A percentile compares a stretch with the other conserved stretches of the same genome.
These are phyloP conservation scores for Pantherophis vulpinus DNA, from an alignment of 2,797 vertebrate genomes.

Conservation along the genomic window DNA sequence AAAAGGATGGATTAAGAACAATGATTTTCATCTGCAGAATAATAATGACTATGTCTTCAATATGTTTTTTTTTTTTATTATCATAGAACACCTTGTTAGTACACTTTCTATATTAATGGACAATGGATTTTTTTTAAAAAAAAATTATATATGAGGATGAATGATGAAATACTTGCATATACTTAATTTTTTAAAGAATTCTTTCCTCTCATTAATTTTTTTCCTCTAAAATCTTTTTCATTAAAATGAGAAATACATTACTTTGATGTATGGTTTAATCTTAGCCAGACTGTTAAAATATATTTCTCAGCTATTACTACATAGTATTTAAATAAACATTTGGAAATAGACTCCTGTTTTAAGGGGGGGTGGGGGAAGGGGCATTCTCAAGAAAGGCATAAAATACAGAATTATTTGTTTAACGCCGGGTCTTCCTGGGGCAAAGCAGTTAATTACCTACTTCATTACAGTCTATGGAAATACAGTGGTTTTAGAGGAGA, in stretches of 20 bases:
- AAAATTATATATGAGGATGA: not conserved
- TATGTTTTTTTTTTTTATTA: not conserved
- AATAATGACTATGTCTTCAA: not conserved
- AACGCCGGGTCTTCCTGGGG: conserved; percentile 71
- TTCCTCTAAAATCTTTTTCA: conserved; percentile 6
- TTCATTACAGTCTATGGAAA: conserved; percentile 95
- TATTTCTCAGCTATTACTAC: not conserved
- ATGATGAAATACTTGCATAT: not conserved
- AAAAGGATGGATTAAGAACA: not conserved
- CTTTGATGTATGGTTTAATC: conserved; percentile 29
- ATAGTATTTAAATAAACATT: conserved; percentile 32
- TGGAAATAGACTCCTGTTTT: conserved; percentile 12
- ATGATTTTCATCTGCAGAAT: not conserved
- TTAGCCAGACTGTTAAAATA: not conserved
- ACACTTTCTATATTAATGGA: conserved; percentile 1
- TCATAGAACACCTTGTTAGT: not conserved
- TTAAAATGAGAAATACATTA: conserved; percentile 13
- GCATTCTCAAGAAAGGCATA: conserved; percentile 26
- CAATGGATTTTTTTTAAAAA: not conserved
- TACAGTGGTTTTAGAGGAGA: conserved; percentile 78
- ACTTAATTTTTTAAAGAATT: not conserved
- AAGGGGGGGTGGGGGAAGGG: not conserved
- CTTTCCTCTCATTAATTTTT: not conserved
- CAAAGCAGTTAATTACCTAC: conserved; percentile 89
- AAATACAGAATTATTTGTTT: conserved; percentile 55